Conservation (phyloP, 2,888 invertebrate genomes). For the Agrochola lychnidis region DNA sequence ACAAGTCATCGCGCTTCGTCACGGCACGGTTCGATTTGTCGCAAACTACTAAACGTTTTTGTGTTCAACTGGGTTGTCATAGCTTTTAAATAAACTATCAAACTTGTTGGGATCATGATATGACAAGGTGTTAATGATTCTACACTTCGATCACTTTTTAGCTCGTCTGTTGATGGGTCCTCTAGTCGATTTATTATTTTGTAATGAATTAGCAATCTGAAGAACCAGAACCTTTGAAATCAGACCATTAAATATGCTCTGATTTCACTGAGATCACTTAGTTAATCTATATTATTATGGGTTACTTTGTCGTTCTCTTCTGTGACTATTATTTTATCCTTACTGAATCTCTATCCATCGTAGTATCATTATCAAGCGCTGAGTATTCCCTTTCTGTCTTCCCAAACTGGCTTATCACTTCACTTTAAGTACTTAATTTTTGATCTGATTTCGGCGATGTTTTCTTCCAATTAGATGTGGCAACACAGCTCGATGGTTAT, state of each 20-base stretch:
- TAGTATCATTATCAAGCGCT: not conserved
- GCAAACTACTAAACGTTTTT: slow-evolving; percentile 66
- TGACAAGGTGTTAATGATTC: slow-evolving; percentile 6
- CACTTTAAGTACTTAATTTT: slow-evolving; percentile 37
- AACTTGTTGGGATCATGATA: slow-evolving; percentile 1
- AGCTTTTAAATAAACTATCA: slow-evolving; percentile 37
- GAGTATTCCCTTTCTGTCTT: not conserved
- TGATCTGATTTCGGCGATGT: slow-evolving; percentile 68
- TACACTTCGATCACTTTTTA: not conserved
- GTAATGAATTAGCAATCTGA: too few relatives aligned
- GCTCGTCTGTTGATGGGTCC: not conserved
- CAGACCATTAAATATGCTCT: too few relatives aligned
- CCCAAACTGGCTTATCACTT: not conserved
- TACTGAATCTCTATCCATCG: not conserved
- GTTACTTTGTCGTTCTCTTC: not conserved
- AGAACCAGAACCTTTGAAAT: not conserved
- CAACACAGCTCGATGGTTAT: slow-evolving; percentile 80
- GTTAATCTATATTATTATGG: not conserved
- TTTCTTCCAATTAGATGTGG: slow-evolving; percentile 69
- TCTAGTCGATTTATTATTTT: not conserved
- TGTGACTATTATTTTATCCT: not conserved
- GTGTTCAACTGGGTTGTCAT: slow-evolving; percentile 41
- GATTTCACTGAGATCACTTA: not conserved
- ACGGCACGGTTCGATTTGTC: slow-evolving; percentile 77
- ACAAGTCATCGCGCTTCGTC: slow-evolving; percentile 79